Conservation (phyloP, 2,113 vertebrate species). For the Ochotona princeps region DNA sequence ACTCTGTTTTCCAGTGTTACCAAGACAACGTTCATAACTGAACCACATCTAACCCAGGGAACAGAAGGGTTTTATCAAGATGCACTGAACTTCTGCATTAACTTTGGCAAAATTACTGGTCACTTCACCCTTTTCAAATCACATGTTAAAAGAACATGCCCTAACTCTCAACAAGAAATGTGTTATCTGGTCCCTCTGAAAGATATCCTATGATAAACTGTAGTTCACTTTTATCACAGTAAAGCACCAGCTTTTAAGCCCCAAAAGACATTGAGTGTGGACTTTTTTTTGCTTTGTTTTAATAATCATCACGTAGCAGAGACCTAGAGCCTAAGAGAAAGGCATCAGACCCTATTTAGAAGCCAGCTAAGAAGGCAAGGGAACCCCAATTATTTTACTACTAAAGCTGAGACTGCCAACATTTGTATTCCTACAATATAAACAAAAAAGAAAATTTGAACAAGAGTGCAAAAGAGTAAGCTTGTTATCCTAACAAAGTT, state of each 20-base stretch:
- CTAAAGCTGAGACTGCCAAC: neutral
- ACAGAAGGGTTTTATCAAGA: neutral
- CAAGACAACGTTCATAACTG: neutral
- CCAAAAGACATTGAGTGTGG: neutral
- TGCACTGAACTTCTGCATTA: neutral
- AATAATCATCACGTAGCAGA: neutral
- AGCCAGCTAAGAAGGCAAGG: neutral
- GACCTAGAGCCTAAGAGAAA: slow-evolving; percentile 15
- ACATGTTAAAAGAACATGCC: slow-evolving; percentile 27
- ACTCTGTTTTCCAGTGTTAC: slow-evolving; percentile 37
- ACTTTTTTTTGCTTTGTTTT: slow-evolving; percentile 35
- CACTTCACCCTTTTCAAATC: neutral
- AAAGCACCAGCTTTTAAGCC: slow-evolving; percentile 12
- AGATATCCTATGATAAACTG: neutral
- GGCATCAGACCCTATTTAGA: neutral
- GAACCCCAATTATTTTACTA: neutral
- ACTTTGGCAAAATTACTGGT: neutral
- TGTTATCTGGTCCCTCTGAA: neutral
- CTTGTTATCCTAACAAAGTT: neutral
- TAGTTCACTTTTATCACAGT: neutral
- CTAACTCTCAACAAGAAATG: slow-evolving; percentile 39
- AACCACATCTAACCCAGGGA: slow-evolving; percentile 32
- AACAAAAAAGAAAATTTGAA: slow-evolving; percentile 23
- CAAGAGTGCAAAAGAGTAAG: neutral
- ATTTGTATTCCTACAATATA: neutral